These are phyloP conservation scores for Chroicocephalus ridibundus DNA, from an alignment of 2,113 vertebrate species.

Conservation along the genomic window DNA sequence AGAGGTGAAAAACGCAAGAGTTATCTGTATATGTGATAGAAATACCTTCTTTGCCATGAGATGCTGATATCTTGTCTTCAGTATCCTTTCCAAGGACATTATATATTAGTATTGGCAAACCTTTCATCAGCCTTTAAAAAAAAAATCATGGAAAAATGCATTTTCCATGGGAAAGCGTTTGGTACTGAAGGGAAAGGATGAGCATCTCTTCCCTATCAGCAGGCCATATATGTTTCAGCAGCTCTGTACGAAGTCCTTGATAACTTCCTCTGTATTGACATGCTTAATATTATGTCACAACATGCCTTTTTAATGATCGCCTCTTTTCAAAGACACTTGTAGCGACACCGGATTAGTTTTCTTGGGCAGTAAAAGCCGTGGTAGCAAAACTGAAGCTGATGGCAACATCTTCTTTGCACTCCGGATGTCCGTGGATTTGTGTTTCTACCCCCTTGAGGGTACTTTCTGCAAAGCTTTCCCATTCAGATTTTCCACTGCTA, in stretches of 20 bases:
- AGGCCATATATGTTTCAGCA: neutral
- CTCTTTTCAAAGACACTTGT: neutral
- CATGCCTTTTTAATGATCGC: neutral
- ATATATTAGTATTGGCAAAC: neutral
- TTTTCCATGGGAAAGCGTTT: neutral
- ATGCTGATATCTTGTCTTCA: neutral
- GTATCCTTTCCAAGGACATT: neutral
- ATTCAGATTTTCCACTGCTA: neutral
- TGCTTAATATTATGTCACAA: neutral
- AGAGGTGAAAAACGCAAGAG: neutral
- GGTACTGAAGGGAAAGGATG: neutral
- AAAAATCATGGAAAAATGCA: neutral
- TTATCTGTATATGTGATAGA: neutral
- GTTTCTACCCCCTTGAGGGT: neutral
- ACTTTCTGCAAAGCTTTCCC: neutral
- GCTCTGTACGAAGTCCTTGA: neutral
- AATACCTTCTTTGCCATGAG: neutral
- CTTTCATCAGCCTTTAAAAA: neutral
- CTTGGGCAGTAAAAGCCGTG: neutral
- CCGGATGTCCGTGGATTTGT: neutral
- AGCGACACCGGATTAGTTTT: neutral
- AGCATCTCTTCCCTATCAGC: neutral
- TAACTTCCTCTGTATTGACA: neutral
- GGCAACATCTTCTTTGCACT: neutral
- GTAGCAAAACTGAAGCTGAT: conserved; percentile 5